A percentile compares a stretch with the other conserved stretches of the same genome.
Conservation (phyloP, 2,888 invertebrate genomes). For the Zonitis immaculata region DNA sequence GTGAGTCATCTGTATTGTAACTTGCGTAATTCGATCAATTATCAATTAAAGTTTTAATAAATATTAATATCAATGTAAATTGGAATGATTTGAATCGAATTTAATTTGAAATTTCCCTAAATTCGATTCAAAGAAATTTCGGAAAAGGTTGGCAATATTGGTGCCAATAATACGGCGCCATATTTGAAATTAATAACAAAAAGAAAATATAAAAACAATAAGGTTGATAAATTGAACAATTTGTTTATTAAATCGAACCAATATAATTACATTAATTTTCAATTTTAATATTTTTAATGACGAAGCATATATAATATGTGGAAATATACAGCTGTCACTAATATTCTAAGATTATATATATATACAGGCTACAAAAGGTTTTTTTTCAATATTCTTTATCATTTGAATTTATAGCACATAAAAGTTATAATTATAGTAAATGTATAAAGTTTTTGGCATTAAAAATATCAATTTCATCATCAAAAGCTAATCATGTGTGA, state of each 20-base stretch:
- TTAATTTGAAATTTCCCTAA: neutral
- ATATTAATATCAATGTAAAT: neutral
- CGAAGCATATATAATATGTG: neutral
- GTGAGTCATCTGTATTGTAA: neutral
- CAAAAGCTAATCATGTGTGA: slow-evolving; percentile 29
- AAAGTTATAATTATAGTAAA: slow-evolving; percentile 31
- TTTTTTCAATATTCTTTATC: slow-evolving; percentile 14
- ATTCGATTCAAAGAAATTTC: no score
- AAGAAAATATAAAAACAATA: no score
- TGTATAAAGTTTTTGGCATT: slow-evolving; percentile 44
- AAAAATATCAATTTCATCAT: slow-evolving; percentile 35
- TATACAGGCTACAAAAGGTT: slow-evolving; percentile 16
- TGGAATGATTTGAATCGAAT: neutral
- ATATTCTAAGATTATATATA: slow-evolving; percentile 7
- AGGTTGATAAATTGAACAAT: no score
- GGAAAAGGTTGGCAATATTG: no score
- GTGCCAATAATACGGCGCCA: no score
- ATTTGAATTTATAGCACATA: slow-evolving; percentile 39
- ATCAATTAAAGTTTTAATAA: neutral
- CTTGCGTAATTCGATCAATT: neutral
- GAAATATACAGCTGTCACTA: slow-evolving; percentile 16
- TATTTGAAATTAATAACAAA: no score
- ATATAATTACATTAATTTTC: no score
- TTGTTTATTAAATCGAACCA: no score
- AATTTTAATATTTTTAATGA: no score